These are phyloP conservation scores for Drosophila simulans DNA, from an alignment of 1,140 invertebrate genomes.

Conservation along the genomic window DNA sequence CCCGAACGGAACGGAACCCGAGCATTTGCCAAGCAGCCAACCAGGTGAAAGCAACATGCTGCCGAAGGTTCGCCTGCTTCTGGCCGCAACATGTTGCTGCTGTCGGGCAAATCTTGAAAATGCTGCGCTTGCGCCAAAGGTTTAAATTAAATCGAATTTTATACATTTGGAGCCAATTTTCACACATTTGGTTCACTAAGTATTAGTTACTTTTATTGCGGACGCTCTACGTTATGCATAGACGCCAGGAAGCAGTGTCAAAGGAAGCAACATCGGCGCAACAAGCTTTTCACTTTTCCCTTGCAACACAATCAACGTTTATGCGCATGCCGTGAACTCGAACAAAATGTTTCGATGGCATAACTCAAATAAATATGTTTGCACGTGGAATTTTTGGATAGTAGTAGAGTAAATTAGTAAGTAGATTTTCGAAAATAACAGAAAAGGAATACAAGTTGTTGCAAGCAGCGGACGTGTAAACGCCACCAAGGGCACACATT, in stretches of 20 bases:
- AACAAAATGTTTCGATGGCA: too few relatives aligned
- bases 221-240: too few relatives aligned
- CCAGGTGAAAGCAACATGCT: constrained; percentile 29
- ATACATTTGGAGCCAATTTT: not conserved
- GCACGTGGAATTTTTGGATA: too few relatives aligned
- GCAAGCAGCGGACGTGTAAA: not conserved
- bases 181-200: not conserved
- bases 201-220: not conserved
- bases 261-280: constrained; percentile 18
- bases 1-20: not conserved
- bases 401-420: too few relatives aligned
- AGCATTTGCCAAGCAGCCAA: constrained; percentile 13
- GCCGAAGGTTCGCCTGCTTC: constrained; percentile 22
- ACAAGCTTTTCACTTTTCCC: constrained; percentile 54
- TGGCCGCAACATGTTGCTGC: constrained; percentile 16
- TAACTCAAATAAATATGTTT: not conserved
- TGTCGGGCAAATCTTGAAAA: not conserved
- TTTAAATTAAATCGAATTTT: not conserved
- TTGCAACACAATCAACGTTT: constrained; percentile 12
- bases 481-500: not conserved
- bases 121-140: constrained; percentile 10
- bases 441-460: too few relatives aligned
- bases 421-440: too few relatives aligned
- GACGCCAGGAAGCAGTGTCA: too few relatives aligned
- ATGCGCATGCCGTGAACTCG: not conserved